phyloP scores from a whole-genome alignment of 2,888 invertebrate genomes.

The Eilema depressum region DNA sequence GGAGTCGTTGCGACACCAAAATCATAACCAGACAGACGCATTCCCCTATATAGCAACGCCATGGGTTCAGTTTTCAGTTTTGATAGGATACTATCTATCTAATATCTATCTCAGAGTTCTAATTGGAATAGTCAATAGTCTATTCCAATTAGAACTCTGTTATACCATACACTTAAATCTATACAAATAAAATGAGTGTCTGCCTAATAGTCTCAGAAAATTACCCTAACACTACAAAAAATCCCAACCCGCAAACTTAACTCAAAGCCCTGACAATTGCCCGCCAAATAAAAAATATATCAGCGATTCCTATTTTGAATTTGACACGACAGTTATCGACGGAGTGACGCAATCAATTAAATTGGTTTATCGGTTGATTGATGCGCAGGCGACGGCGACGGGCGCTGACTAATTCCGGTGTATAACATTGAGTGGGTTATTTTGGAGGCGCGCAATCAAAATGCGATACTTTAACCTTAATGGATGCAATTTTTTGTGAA shows the following conservation, averaged over 20 bases:
- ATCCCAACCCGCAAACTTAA: constrained; percentile 23
- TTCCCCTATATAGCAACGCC: no score
- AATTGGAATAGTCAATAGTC: no score
- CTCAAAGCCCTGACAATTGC: constrained; percentile 33
- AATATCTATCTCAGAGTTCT: no score
- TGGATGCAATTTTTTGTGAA: constrained; percentile 6
- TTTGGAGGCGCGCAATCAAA: constrained; percentile 14
- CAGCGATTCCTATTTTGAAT: constrained; percentile 61
- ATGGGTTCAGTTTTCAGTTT: no score
- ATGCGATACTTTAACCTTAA: constrained; percentile 6
- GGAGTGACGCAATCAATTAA: constrained; percentile 66
- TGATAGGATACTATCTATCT: no score
- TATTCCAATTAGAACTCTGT: no score
- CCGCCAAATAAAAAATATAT: constrained; percentile 39
- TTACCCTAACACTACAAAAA: not conserved
- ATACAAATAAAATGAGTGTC: no score
- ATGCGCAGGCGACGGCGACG: constrained; percentile 53
- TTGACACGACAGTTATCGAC: constrained; percentile 60
- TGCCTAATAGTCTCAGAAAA: no score
- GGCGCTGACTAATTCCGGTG: constrained; percentile 39
- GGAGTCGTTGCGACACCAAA: no score
- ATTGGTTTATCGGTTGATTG: constrained; percentile 63
- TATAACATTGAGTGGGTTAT: constrained; percentile 24
- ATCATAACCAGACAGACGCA: no score
- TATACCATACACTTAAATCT: no score